Conservation (phyloP, 2,888 invertebrate species). For the Harpalus rufipes region DNA sequence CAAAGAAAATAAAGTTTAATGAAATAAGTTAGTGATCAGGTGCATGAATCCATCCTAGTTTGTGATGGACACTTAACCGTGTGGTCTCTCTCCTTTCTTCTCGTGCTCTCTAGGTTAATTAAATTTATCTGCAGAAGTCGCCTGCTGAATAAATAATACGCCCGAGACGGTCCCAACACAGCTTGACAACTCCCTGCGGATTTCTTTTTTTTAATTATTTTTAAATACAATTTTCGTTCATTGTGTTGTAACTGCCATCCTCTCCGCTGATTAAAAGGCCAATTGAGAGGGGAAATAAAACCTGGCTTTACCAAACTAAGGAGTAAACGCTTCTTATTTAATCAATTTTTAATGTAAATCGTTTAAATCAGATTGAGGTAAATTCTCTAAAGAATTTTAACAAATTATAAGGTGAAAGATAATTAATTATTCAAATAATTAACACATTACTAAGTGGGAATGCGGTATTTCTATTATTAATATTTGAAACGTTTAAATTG, state of each 20-base stretch:
- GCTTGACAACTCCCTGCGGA: constrained; percentile 32
- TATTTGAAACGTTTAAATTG: no score
- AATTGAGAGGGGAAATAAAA: constrained; percentile 34
- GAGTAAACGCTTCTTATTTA: background rate
- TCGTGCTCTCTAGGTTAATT: constrained; percentile 27
- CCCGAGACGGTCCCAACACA: background rate
- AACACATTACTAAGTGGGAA: no score
- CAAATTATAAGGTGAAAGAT: background rate
- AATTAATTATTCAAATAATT: no score
- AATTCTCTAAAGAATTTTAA: background rate
- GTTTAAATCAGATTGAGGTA: background rate
- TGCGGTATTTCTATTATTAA: no score
- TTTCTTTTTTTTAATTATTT: constrained; percentile 49
- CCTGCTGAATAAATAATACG: constrained; percentile 37
- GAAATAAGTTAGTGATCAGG: constrained; percentile 37
- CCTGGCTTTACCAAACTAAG: constrained; percentile 14
- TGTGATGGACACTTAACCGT: constrained; percentile 30
- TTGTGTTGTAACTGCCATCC: constrained; percentile 29
- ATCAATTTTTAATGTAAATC: constrained; percentile 8
- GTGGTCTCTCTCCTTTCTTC: constrained; percentile 1
- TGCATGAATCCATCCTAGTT: constrained; percentile 16
- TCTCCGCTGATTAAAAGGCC: constrained; percentile 40
- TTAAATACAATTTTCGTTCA: constrained; percentile 46
- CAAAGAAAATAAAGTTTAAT: constrained; percentile 18
- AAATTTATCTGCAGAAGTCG: constrained; percentile 48